These are phyloP conservation scores for Typhlomys cinereus DNA, from an alignment of 2,113 vertebrate species.

Conservation along the genomic window DNA sequence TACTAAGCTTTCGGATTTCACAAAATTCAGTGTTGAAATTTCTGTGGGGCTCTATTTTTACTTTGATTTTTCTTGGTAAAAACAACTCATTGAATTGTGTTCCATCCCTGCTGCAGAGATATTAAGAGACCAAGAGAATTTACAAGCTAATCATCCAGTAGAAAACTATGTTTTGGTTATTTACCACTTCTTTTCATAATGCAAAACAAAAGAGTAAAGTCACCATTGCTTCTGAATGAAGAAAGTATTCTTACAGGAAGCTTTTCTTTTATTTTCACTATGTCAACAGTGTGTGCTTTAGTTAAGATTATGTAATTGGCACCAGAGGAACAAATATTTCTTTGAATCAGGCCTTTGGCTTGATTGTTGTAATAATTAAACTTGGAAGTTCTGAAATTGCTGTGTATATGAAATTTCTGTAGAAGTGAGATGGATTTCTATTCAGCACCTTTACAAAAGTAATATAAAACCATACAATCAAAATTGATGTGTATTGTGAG, in stretches of 20 bases:
- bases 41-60: slow-evolving; percentile 32
- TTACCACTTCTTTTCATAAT: background rate
- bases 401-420: background rate
- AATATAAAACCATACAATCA: background rate
- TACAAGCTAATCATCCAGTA: background rate
- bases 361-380: background rate
- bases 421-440: slow-evolving; percentile 8
- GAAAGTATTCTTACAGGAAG: background rate
- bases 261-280: background rate
- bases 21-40: slow-evolving; percentile 42
- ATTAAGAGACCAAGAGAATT: background rate
- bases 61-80: background rate
- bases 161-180: background rate
- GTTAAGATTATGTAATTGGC: fast-evolving
- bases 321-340: background rate
- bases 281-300: background rate
- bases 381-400: background rate
- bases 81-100: no score
- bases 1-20: background rate
- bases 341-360: background rate
- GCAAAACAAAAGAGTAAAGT: background rate
- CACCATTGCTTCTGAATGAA: background rate
- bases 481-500: background rate
- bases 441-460: slow-evolving; percentile 30
- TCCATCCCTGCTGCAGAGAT: background rate